These are phyloP conservation scores for Lasius fuliginosus DNA, from an alignment of 2,888 invertebrate genomes.

Conservation along the genomic window DNA sequence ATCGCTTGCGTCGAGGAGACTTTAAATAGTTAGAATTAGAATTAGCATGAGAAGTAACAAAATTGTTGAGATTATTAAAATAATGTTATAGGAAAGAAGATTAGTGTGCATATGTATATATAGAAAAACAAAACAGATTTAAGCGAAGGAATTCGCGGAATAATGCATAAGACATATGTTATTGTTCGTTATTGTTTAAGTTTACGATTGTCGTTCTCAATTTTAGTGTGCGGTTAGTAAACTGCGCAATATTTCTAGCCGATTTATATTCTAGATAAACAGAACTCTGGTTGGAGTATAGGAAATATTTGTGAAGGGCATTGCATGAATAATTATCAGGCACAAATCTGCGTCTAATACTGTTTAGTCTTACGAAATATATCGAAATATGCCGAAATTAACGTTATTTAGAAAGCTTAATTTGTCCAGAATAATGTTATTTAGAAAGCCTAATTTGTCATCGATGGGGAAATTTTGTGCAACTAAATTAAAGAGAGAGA, in stretches of 20 bases:
- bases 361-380: background rate
- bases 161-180: background rate
- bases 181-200: background rate
- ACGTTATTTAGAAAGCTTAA: too few relatives aligned
- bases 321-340: background rate
- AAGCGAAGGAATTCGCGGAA: background rate
- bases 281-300: background rate
- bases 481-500: too few relatives aligned
- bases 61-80: background rate
- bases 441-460: too few relatives aligned
- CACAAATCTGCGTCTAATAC: background rate
- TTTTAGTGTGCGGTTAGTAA: background rate
- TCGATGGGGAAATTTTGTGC: too few relatives aligned
- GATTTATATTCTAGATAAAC: background rate
- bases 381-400: background rate
- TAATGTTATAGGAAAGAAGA: background rate
- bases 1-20: background rate
- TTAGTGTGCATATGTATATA: background rate
- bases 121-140: background rate
- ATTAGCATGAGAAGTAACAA: background rate
- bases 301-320: background rate
- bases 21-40: background rate
- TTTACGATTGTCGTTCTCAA: background rate
- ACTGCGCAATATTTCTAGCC: background rate
- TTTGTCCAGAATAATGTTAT: too few relatives aligned